Base-by-base conservation (phyloP, 1,140 invertebrate species). In the Zaprionus capensis region DNA sequence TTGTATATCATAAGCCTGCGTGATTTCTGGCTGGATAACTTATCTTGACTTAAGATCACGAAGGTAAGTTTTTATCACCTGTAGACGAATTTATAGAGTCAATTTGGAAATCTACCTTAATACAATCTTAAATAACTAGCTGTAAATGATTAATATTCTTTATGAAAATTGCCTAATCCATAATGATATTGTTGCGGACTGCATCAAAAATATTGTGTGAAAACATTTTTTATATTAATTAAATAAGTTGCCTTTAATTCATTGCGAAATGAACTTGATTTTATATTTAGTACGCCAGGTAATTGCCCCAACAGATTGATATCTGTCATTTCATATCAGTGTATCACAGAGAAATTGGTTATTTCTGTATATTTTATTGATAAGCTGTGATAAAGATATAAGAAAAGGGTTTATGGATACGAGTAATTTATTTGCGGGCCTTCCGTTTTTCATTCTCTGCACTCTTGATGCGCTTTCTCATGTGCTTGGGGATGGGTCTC, bases 401-500 rank as follows among this genome's bases (percentile, higher is more conserved):
- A 14, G 46, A 51, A 24, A 14, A 51, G 4, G 12, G 24, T 20
- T 56, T 26, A 41, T 56, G 1, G 22, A 15, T 41, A 41, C 24
- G 17, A 36, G 1, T 22, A 53, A 36, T 46, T 46, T 67, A 68
- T 55, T 75, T 82, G 22, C 34, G 59, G 1, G 61, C 59, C 67
- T 76, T 55, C 57, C 74, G 51, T 64, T 88, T 80, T 28, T 36
- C 36, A 38, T 59, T 72, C 14, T 91, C 88, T 22, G 92, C 92
- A 55, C 92, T 92, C 61, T 86, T 87, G 6, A 91, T 80, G 17
- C 92, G 78, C 62, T 91, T 92, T 26, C 82, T 69, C 68, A 83
- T 78, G 9, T 93, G 90, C 22, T 92, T 93, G 9, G 92, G 92
- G 2, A 92, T 78, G 14, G 92, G 76, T 53, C 92, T 65, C 24